These are phyloP conservation scores for Neuroscelio doddi DNA, from an alignment of 2,888 invertebrate species.

Conservation along the genomic window DNA sequence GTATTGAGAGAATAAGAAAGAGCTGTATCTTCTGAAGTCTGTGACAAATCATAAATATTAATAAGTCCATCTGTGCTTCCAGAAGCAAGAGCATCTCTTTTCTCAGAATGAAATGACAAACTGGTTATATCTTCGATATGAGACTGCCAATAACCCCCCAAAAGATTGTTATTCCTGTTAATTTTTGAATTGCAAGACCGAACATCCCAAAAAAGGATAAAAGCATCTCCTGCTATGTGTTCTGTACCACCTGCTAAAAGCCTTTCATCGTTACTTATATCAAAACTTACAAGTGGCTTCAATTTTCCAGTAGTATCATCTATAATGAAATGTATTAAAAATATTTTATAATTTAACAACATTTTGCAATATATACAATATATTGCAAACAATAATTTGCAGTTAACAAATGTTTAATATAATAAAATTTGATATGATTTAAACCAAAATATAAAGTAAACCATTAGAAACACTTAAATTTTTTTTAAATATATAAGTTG, in stretches of 20 bases:
- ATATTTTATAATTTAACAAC: no score
- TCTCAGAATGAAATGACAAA: constrained; percentile 78
- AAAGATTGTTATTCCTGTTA: constrained; percentile 68
- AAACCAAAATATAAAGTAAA: no score
- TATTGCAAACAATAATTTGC: no score
- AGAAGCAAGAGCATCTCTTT: constrained; percentile 80
- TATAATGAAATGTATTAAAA: no score
- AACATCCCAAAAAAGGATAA: constrained; percentile 87
- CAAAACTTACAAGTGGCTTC: constrained; percentile 81
- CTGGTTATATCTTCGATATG: constrained; percentile 86
- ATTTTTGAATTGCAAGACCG: constrained; percentile 73
- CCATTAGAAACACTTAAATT: no score
- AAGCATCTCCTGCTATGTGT: constrained; percentile 80
- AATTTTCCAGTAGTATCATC: constrained; percentile 67
- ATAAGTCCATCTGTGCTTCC: constrained; percentile 90
- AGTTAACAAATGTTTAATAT: no score
- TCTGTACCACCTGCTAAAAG: constrained; percentile 85
- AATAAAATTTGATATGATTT: no score
- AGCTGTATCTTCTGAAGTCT: constrained; percentile 86
- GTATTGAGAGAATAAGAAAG: constrained; percentile 84
- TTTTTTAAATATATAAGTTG: no score
- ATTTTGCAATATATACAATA: no score
- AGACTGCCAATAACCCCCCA: constrained; percentile 89
- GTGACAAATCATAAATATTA: constrained; percentile 85
- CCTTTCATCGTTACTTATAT: constrained; percentile 80